phyloP scores from a whole-genome alignment of 2,888 invertebrate genomes.

The Lamellibrachia columna region DNA sequence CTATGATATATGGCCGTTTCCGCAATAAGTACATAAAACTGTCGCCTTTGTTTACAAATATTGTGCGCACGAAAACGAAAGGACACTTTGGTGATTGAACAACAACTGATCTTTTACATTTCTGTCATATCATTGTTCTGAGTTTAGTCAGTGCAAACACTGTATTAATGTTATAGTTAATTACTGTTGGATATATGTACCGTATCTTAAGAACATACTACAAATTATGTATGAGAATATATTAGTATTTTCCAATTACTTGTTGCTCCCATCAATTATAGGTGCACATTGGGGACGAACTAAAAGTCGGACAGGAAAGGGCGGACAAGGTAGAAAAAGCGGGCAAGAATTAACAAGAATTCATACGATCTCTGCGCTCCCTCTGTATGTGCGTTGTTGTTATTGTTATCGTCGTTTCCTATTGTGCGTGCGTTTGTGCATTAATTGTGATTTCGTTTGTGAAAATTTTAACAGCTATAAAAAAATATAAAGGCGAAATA shows the following conservation, averaged over 20 bases:
- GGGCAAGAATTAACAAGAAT: too few species aligned
- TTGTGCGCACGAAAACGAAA: conserved; percentile 16
- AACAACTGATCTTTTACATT: background rate
- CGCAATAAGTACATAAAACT: background rate
- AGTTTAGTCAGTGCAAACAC: background rate
- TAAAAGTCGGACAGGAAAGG: too few species aligned
- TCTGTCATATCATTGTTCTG: background rate
- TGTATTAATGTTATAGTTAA: background rate
- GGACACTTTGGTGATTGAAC: background rate
- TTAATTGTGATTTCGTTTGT: too few species aligned
- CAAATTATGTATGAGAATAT: background rate
- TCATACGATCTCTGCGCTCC: too few species aligned
- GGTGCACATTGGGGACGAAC: background rate
- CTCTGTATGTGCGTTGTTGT: too few species aligned
- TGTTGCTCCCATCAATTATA: background rate
- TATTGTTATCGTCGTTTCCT: too few species aligned
- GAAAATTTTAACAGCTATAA: too few species aligned
- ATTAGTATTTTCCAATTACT: background rate
- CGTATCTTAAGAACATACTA: background rate
- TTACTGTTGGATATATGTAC: background rate
- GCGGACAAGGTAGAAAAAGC: too few species aligned
- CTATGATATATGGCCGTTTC: background rate
- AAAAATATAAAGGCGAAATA: too few species aligned
- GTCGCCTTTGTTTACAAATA: background rate
- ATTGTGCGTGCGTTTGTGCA: too few species aligned